These are phyloP conservation scores for Thymelicus lineola DNA, from an alignment of 2,888 invertebrate genomes.

Conservation along the genomic window DNA sequence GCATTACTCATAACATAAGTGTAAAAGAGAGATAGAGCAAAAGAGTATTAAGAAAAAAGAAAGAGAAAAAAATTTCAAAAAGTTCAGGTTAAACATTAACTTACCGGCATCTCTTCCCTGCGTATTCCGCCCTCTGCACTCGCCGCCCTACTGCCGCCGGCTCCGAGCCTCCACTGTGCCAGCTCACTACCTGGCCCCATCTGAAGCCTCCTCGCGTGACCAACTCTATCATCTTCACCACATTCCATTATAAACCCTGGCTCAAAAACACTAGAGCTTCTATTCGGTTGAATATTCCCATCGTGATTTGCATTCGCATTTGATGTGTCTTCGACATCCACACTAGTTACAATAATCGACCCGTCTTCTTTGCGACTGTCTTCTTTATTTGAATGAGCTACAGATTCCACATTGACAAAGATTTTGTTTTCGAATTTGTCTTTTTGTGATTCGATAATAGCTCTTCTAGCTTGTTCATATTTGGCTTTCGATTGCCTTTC, in stretches of 20 bases:
- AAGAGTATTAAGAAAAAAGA: no score
- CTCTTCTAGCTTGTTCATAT: slow-evolving; percentile 70
- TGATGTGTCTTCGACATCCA: slow-evolving; percentile 77
- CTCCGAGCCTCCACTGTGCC: slow-evolving; percentile 75
- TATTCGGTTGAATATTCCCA: slow-evolving; percentile 47
- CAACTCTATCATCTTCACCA: slow-evolving; percentile 53
- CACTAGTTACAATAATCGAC: slow-evolving; percentile 67
- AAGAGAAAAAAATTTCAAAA: no score
- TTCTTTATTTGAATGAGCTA: slow-evolving; percentile 55
- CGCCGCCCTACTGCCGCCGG: slow-evolving; percentile 73
- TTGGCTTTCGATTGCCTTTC: slow-evolving; percentile 66
- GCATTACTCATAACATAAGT: no score
- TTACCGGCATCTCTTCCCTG: slow-evolving; percentile 76
- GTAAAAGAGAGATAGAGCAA: no score
- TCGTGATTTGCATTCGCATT: slow-evolving; percentile 73
- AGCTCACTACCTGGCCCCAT: slow-evolving; percentile 78
- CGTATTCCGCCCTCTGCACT: slow-evolving; percentile 72
- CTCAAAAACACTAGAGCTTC: slow-evolving; percentile 48
- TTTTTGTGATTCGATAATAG: slow-evolving; percentile 77
- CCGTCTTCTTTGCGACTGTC: slow-evolving; percentile 59
- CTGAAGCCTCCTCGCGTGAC: slow-evolving; percentile 78
- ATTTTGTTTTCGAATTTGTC: slow-evolving; percentile 63
- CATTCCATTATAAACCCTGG: slow-evolving; percentile 58
- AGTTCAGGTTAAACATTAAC: slow-evolving; percentile 45
- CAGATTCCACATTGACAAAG: slow-evolving; percentile 55